Base-by-base conservation (phyloP, 2,797 vertebrate genomes). In the Premnoplex brunnescens region DNA sequence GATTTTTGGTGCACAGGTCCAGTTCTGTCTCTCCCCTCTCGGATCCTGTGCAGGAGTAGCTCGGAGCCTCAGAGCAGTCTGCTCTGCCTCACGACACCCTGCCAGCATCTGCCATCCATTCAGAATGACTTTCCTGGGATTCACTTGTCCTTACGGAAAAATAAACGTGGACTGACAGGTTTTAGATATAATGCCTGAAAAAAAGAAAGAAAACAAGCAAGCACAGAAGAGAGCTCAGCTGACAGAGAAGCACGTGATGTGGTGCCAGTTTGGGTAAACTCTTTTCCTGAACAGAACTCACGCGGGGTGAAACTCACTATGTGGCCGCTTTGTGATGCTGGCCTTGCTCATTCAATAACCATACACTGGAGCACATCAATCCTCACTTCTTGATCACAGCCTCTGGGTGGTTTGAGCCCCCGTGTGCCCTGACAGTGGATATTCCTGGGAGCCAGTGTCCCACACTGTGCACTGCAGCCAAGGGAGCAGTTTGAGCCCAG, bases 391-490 rank as follows among this genome's bases (percentile, higher is more conserved):
- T 48, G 48, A 58, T 75, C 36, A 6, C 58, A 43, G 56, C 19
- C 49, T 63, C 60, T 3, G 5, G 15, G 30, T 37, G 10, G 11
- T 49, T 39, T 30, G 79, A 68, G 23, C 36, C 46, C 7, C 20
- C 1, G 32, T 39, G 17, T 36, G 32, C 44, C 59, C 59, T 56
- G 55, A 2, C 28, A 37, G 46, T 30, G 72, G 43, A 8, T 32
- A 3, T 51, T 67, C 12, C 16, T 9, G 27, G 73, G n/a, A 76
- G 27, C 14, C 41, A 49, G 36, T 20, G 36, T 52, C 24, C 46
- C 14, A 4, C 3, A 2, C 20, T 0, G 0, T 10, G 72, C 4
- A 0, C 24, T 2, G 11, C 62, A 46, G 46, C 69, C 1, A 0
- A 43, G 51, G 85, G 73, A 72, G 37, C 51, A 28, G 19, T 9